phyloP scores from a whole-genome alignment of 2,888 invertebrate genomes.

The Cerastoderma edule region DNA sequence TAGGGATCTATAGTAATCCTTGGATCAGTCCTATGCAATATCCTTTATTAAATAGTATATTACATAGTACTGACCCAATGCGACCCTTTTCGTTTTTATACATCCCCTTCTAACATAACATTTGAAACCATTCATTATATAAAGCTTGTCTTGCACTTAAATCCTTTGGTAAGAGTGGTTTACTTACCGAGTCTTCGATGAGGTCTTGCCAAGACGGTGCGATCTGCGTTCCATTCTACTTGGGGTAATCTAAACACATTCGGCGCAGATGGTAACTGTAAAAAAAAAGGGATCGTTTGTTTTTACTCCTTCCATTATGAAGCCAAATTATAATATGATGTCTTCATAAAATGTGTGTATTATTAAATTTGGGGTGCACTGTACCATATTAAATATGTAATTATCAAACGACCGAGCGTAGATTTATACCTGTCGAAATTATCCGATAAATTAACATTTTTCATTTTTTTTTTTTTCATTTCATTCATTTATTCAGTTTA shows the following conservation, averaged over 20 bases:
- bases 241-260: constrained; percentile 12
- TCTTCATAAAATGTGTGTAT: neutral
- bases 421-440: neutral
- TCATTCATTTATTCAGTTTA: too few relatives aligned
- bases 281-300: too few relatives aligned
- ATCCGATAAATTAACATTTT: too few relatives aligned
- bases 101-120: neutral
- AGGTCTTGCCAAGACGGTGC: constrained; percentile 12
- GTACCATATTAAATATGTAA: neutral
- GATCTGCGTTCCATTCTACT: constrained; percentile 14
- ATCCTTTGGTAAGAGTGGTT: too few relatives aligned
- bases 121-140: too few relatives aligned
- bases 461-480: too few relatives aligned
- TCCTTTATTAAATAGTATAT: neutral
- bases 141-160: too few relatives aligned
- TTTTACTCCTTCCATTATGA: too few relatives aligned
- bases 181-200: constrained; percentile 14
- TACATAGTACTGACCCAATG: too few relatives aligned
- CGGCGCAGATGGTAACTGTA: constrained; percentile 13
- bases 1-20: neutral
- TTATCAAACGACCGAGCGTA: neutral
- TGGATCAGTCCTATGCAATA: neutral
- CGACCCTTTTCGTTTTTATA: neutral
- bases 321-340: neutral
- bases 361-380: neutral